Conservation (phyloP, 2,888 invertebrate genomes). For the Mesorhabditis belari region DNA sequence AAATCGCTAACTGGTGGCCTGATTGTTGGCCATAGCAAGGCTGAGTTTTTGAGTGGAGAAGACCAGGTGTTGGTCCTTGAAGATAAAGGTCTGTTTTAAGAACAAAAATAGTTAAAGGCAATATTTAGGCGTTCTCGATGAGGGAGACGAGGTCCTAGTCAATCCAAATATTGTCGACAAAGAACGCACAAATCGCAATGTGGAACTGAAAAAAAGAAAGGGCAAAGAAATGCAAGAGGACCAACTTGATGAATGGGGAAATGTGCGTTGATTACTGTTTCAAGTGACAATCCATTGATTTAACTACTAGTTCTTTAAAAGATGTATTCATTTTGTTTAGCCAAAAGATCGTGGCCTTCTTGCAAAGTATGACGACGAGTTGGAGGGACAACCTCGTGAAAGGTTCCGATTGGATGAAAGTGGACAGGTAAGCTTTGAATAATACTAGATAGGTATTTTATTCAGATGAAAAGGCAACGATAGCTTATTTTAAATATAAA, state of each 20-base stretch:
- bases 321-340: conserved; percentile 7
- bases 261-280: conserved; percentile 46
- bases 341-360: conserved; percentile 60
- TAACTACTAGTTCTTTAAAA: not conserved
- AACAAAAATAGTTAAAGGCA: not conserved
- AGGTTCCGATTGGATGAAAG: conserved; percentile 39
- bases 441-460: conserved; percentile 16
- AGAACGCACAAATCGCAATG: conserved; percentile 62
- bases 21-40: conserved; percentile 70
- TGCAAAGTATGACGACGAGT: conserved; percentile 88
- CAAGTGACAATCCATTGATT: conserved; percentile 2
- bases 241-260: conserved; percentile 60
- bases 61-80: conserved; percentile 83
- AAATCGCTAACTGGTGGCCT: conserved; percentile 63
- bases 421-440: conserved; percentile 37
- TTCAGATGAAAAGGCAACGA: not conserved
- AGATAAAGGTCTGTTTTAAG: conserved; percentile 67
- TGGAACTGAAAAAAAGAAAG: conserved; percentile 75
- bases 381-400: conserved; percentile 61
- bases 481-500: not conserved
- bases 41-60: conserved; percentile 48
- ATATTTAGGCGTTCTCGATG: conserved; percentile 68
- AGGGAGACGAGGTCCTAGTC: conserved; percentile 76
- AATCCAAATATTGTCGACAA: conserved; percentile 61
- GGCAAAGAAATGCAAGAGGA: conserved; percentile 66